Evolutionary conservation across 2,888 invertebrate genomes (phyloP), one percentile per base, ranked within the genome.

Genomic region (Stenolophus ochropezus): DNA sequence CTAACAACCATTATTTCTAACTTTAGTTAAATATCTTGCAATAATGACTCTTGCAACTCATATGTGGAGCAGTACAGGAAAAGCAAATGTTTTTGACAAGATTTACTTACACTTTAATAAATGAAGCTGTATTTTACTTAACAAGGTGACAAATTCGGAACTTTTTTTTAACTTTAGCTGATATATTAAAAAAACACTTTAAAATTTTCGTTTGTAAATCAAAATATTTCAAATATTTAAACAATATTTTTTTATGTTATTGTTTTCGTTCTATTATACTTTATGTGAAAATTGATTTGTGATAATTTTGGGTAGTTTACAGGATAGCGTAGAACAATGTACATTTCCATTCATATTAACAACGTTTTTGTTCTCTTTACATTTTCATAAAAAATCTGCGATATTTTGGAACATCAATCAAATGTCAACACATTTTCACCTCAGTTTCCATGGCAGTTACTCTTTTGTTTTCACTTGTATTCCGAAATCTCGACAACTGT

Each of bases 351-450:
- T 56, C 56, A 56, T 21, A 21, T 56, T 56, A 20, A 56, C 11
- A 56, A 11, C 16, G 5, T 21, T 56, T 56, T 56, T 56, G 56
- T 56, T 56, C 56, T 21, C 11, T 21, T 56, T 21, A 56, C 16
- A 56, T 56, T 18, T 56, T 20, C 56, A 20, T 20, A 5, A 56
- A 56, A 56, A 21, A 56, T 21, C 56, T 21, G 21, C 20, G 56
- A 20, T 56, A 20, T 21, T 18, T 56, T 56, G 56, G 20, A 56
- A 56, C 56, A 56, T 56, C 56, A 56, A 56, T 56, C 56, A 56
- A 20, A 56, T 20, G 21, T 56, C 56, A 56, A 56, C 56, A 18
- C 5, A 56, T 56, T 56, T 56, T 20, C 56, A 56, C 56, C 56
- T 21, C 18, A 56, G 8, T 20, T 20, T 20, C 11, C 56, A 56